Conservation (phyloP, 1,140 invertebrate genomes). For the Dreissena rostriformis region DNA sequence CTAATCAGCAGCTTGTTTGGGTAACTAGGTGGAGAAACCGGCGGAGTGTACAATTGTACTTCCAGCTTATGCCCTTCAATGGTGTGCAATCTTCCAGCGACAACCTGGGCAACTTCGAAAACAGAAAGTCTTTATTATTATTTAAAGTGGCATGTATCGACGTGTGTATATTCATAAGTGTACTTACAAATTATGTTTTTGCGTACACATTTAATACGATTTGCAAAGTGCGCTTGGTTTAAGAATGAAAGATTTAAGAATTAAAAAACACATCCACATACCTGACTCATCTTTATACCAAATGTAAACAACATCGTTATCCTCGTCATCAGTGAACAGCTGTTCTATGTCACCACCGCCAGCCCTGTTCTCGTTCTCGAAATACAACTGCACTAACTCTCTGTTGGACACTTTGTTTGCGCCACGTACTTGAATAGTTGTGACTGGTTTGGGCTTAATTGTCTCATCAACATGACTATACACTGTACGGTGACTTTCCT, state of each 20-base stretch:
- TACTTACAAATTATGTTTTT: neutral
- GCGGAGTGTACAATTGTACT: constrained; percentile 8
- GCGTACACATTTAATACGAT: neutral
- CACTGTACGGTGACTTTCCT: too few relatives aligned
- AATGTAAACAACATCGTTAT: constrained; percentile 24
- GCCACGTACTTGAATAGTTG: constrained; percentile 15
- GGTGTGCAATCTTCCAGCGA: constrained; percentile 12
- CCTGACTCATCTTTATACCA: constrained; percentile 1
- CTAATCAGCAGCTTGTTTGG: constrained; percentile 29
- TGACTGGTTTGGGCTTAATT: neutral
- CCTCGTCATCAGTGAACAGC: constrained; percentile 18
- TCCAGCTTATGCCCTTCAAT: constrained; percentile 19
- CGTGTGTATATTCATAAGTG: neutral
- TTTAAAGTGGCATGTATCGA: too few relatives aligned
- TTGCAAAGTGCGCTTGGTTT: neutral
- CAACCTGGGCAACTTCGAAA: constrained; percentile 2
- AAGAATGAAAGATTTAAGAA: neutral
- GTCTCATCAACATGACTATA: neutral
- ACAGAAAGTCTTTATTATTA: neutral
- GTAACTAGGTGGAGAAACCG: constrained; percentile 11
- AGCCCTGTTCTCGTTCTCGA: constrained; percentile 20
- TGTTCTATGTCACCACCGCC: constrained; percentile 14
- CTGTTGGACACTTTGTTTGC: neutral
- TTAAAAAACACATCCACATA: neutral
- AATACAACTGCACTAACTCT: constrained; percentile 16